phyloP scores from a whole-genome alignment of 2,113 vertebrate species.

The Maylandia zebra region DNA sequence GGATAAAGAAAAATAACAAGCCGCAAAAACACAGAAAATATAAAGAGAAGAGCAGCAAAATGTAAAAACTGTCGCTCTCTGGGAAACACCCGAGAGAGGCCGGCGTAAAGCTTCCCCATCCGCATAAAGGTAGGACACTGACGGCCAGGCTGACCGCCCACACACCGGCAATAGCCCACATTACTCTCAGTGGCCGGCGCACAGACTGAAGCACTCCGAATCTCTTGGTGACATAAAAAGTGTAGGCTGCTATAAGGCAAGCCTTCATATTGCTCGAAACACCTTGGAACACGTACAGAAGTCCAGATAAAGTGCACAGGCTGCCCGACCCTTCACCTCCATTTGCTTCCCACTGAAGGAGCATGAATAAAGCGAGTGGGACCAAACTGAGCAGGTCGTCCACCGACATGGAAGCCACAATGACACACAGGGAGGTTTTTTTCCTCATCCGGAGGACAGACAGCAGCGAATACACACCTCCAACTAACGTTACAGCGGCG shows the following conservation, averaged over 20 bases:
- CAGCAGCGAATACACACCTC: conserved; percentile 82
- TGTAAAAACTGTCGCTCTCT: conserved; percentile 75
- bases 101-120: conserved; percentile 83
- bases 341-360: conserved; percentile 76
- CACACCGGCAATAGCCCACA: conserved; percentile 71
- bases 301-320: conserved; percentile 82
- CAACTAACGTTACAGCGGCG: conserved; percentile 72
- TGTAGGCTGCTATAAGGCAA: conserved; percentile 82
- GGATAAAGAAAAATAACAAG: conserved; percentile 74
- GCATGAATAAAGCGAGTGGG: conserved; percentile 80
- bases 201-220: conserved; percentile 56
- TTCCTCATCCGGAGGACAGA: conserved; percentile 76
- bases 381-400: conserved; percentile 86
- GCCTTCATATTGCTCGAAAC: conserved; percentile 90
- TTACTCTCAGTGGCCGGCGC: conserved; percentile 48
- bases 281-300: conserved; percentile 88
- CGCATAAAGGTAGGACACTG: conserved; percentile 82
- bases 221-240: conserved; percentile 79
- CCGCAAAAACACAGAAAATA: conserved; percentile 79
- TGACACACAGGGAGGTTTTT: conserved; percentile 77
- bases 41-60: conserved; percentile 73
- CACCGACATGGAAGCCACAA: conserved; percentile 86
- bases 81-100: conserved; percentile 85
- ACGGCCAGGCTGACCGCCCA: conserved; percentile 83
- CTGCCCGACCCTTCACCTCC: conserved; percentile 44